These are phyloP conservation scores for Mimumesa dahlbomi DNA, from an alignment of 2,888 invertebrate species.

Conservation along the genomic window DNA sequence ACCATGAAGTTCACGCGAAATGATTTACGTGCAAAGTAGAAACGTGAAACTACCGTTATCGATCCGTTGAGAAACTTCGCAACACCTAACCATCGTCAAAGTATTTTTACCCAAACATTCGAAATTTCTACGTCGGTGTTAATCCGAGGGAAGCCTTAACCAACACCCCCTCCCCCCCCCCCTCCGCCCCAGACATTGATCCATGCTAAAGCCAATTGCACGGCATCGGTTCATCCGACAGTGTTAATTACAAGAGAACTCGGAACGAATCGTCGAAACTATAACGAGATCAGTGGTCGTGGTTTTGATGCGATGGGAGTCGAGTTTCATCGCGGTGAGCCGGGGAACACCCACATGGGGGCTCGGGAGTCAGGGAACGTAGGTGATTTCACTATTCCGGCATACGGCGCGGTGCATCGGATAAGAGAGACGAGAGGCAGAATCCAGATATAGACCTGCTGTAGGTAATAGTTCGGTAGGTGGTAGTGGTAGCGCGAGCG, in stretches of 20 bases:
- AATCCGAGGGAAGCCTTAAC: too few relatives aligned
- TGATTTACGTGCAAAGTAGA: too few relatives aligned
- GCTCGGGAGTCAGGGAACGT: conserved; percentile 15
- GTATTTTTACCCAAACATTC: too few relatives aligned
- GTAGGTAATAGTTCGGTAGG: conserved; percentile 62
- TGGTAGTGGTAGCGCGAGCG: conserved; percentile 59
- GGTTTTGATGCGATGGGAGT: conserved; percentile 11
- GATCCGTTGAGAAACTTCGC: too few relatives aligned
- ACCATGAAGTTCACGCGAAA: too few relatives aligned
- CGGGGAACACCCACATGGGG: conserved; percentile 32
- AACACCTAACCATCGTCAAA: too few relatives aligned
- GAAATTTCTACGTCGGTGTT: too few relatives aligned
- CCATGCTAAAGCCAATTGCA: too few relatives aligned
- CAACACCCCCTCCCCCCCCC: too few relatives aligned
- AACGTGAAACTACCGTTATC: too few relatives aligned
- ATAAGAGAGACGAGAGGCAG: conserved; percentile 29
- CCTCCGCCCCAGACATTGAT: too few relatives aligned
- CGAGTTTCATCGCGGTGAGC: conserved; percentile 9
- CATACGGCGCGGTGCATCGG: conserved; percentile 30
- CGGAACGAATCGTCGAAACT: conserved; percentile 2
- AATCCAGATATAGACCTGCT: conserved; percentile 60
- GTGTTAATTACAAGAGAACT: background rate
- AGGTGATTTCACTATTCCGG: conserved; percentile 54
- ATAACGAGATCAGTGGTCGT: background rate
- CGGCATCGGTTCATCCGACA: background rate